Conservation (phyloP, 2,113 vertebrate genomes). For the Dolichallabes microphthalmus region DNA sequence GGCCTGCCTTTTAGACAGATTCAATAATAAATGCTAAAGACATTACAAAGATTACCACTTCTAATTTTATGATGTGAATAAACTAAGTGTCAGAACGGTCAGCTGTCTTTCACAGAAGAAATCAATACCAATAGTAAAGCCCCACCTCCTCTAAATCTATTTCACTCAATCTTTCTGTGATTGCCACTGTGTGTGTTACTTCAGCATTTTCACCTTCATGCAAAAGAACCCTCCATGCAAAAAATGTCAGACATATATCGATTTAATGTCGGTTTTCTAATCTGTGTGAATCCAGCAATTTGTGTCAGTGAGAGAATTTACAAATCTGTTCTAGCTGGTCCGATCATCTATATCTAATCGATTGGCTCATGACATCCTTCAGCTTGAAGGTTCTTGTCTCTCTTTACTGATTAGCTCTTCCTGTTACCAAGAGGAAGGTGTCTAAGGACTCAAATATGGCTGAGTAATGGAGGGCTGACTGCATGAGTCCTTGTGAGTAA, state of each 20-base stretch:
- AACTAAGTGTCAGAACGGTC: background rate
- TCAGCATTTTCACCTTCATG: slow-evolving; percentile 1
- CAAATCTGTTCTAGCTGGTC: slow-evolving; percentile 18
- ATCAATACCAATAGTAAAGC: background rate
- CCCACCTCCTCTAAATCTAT: background rate
- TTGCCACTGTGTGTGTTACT: background rate
- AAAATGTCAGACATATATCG: slow-evolving; percentile 28
- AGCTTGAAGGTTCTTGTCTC: slow-evolving; percentile 36
- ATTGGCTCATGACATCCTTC: slow-evolving; percentile 32
- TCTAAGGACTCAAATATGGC: slow-evolving; percentile 20
- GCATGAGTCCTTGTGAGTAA: slow-evolving; percentile 40
- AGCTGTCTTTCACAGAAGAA: slow-evolving; percentile 7
- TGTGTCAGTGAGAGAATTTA: slow-evolving; percentile 31
- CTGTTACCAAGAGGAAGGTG: slow-evolving; percentile 33
- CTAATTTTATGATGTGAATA: background rate
- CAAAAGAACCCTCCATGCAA: slow-evolving; percentile 26
- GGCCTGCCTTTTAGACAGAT: background rate
- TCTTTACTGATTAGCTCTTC: slow-evolving; percentile 35
- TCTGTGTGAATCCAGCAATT: slow-evolving; percentile 5
- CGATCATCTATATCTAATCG: slow-evolving; percentile 44
- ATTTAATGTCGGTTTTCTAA: slow-evolving; percentile 32
- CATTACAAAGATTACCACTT: background rate
- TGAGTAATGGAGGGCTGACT: slow-evolving; percentile 39
- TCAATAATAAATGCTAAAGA: background rate
- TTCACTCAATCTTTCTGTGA: background rate